Percentiles rank a stretch among this genome's conserved stretches.
Conservation (phyloP, 2,797 vertebrate genomes). For the Kryptolebias ocellatus region DNA sequence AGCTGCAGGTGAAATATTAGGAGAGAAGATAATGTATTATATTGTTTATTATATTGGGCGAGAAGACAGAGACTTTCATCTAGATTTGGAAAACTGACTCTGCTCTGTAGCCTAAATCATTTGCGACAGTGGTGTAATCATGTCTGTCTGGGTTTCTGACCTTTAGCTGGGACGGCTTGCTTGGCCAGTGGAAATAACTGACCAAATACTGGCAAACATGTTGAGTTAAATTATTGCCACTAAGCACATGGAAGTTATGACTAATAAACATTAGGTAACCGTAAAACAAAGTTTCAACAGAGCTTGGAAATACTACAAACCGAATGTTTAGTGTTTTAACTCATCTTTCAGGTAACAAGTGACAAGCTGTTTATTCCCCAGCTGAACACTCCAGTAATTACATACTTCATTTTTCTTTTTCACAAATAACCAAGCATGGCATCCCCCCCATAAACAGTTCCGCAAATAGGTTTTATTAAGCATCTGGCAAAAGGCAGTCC, state of each 20-base stretch:
- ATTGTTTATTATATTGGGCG: too few relatives aligned
- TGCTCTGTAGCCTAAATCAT: conserved; percentile 22
- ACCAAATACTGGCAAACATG: conserved; percentile 53
- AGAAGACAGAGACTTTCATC: too few relatives aligned
- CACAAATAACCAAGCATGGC: conserved; percentile 31
- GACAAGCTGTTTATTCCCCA: conserved; percentile 10
- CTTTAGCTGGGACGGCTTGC: conserved; percentile 41
- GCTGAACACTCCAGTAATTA: conserved; percentile 7
- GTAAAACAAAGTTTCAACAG: conserved; percentile 37
- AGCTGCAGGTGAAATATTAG: too few relatives aligned
- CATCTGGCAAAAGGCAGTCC: conserved; percentile 18
- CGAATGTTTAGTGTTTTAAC: conserved; percentile 29
- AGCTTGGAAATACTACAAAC: conserved; percentile 26
- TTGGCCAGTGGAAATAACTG: conserved; percentile 73
- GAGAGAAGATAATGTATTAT: too few relatives aligned
- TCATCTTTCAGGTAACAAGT: conserved; percentile 23
- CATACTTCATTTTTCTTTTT: conserved; percentile 21
- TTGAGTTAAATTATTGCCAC: conserved; percentile 60
- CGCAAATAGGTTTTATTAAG: conserved; percentile 34
- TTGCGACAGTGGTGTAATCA: conserved; percentile 56
- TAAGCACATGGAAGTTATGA: conserved; percentile 66
- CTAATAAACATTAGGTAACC: conserved; percentile 69
- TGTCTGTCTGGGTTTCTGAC: conserved; percentile 59
- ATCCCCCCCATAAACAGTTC: conserved; percentile 28
- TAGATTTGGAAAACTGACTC: background rate